Percentiles rank a stretch among this genome's conserved stretches.
Evolutionary conservation across 1,140 invertebrate species (phyloP).

Genomic region (Capitella teleta): DNA sequence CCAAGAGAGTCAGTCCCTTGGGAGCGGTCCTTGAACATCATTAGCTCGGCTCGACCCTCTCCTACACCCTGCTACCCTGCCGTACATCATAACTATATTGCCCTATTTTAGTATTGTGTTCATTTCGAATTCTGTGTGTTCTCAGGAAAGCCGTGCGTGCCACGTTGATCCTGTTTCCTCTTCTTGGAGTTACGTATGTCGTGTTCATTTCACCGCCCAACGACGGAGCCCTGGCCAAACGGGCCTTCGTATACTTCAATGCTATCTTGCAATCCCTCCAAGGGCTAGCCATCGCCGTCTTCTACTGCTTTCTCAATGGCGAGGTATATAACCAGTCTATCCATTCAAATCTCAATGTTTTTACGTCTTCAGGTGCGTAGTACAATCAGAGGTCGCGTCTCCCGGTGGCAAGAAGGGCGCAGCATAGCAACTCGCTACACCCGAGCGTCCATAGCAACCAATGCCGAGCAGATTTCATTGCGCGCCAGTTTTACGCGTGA

Average conservation of each 20-base stretch:
- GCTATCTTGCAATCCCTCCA: slow-evolving; percentile 22
- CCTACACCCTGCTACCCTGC: no score
- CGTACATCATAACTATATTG: no score
- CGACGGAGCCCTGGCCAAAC: neutral
- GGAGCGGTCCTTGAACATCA: no score
- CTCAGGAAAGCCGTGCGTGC: slow-evolving; percentile 48
- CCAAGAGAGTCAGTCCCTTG: no score
- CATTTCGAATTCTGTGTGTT: no score
- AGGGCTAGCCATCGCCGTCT: slow-evolving; percentile 46
- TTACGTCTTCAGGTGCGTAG: neutral
- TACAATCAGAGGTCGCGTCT: neutral
- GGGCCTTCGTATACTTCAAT: slow-evolving; percentile 9
- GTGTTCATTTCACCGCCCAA: slow-evolving; percentile 38
- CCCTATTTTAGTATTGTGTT: no score
- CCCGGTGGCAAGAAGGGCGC: slow-evolving; percentile 3
- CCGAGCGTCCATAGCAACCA: slow-evolving; percentile 1
- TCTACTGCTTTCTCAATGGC: slow-evolving; percentile 48
- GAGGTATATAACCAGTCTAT: slow-evolving; percentile 29
- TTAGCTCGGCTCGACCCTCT: no score
- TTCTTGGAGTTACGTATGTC: slow-evolving; percentile 49
- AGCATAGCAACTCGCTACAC: slow-evolving; percentile 4
- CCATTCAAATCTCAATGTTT: neutral
- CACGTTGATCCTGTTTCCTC: slow-evolving; percentile 47
- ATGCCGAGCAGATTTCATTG: neutral
- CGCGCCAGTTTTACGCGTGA: no score